Conservation (phyloP, 1,140 invertebrate genomes). For the Micrasema minimum region DNA sequence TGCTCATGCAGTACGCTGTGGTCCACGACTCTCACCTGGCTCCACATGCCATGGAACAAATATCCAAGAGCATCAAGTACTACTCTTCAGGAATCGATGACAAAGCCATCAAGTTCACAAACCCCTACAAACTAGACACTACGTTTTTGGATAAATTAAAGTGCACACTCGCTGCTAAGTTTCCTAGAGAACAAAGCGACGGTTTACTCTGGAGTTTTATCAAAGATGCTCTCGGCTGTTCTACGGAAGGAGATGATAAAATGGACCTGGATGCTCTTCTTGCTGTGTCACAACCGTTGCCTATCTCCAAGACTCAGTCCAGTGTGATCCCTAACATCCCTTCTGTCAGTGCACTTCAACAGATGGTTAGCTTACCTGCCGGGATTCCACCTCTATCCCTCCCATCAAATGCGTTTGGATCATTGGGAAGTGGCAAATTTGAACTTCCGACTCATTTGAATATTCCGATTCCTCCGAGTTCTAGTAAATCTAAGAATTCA, state of each 20-base stretch:
- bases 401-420: conserved; percentile 60
- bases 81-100: conserved; percentile 77
- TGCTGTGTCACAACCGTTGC: conserved; percentile 67
- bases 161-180: conserved; percentile 72
- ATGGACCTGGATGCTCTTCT: conserved; percentile 65
- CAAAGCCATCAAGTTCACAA: conserved; percentile 82
- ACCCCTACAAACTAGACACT: conserved; percentile 77
- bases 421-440: conserved; percentile 63
- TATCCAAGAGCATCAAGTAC: conserved; percentile 87
- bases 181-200: conserved; percentile 74
- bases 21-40: conserved; percentile 85
- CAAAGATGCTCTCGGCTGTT: conserved; percentile 67
- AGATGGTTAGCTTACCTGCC: conserved; percentile 64
- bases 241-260: conserved; percentile 68
- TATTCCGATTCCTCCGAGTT: conserved; percentile 62
- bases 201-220: conserved; percentile 73
- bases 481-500: conserved; percentile 62
- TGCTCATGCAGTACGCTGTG: conserved; percentile 87
- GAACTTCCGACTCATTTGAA: conserved; percentile 62
- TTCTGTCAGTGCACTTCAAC: conserved; percentile 64
- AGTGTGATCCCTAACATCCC: conserved; percentile 63
- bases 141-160: conserved; percentile 85
- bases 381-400: conserved; percentile 64
- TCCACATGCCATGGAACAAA: conserved; percentile 85
- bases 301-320: conserved; percentile 64